phyloP scores from a whole-genome alignment of 2,113 vertebrate genomes.

The Vicugna pacos region DNA sequence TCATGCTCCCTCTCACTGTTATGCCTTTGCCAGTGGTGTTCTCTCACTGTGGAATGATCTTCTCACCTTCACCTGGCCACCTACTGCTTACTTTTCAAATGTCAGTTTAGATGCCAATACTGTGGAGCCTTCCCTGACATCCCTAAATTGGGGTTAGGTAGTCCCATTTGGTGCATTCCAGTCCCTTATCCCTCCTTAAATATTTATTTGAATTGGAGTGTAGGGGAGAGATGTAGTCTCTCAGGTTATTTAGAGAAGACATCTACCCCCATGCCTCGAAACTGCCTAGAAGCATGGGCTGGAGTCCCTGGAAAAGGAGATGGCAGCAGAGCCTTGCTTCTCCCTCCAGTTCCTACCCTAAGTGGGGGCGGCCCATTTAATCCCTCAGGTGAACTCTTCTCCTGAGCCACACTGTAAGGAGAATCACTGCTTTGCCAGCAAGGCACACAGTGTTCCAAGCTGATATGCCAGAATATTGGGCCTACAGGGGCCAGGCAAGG shows the following conservation, averaged over 20 bases:
- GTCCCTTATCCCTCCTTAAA: not conserved
- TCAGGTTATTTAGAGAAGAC: not conserved
- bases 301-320: not conserved
- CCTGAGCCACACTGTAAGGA: not conserved
- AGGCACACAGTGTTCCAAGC: not conserved
- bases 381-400: not conserved
- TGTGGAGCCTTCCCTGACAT: not conserved
- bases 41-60: not conserved
- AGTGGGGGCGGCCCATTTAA: not conserved
- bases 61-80: not conserved
- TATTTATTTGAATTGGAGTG: not conserved
- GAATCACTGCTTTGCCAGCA: not conserved
- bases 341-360: not conserved
- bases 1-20: not conserved
- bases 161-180: not conserved
- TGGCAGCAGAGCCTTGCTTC: not conserved
- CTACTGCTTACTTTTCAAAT: not conserved
- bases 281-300: not conserved
- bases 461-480: not conserved
- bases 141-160: not conserved
- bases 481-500: not conserved
- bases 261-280: not conserved
- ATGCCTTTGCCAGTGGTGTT: not conserved
- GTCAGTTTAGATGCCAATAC: not conserved
- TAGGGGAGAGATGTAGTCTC: not conserved